Evolutionary conservation across 2,113 vertebrate genomes (phyloP), one percentile per base, ranked within the genome.

Genomic region (Amphilophus citrinellus): DNA sequence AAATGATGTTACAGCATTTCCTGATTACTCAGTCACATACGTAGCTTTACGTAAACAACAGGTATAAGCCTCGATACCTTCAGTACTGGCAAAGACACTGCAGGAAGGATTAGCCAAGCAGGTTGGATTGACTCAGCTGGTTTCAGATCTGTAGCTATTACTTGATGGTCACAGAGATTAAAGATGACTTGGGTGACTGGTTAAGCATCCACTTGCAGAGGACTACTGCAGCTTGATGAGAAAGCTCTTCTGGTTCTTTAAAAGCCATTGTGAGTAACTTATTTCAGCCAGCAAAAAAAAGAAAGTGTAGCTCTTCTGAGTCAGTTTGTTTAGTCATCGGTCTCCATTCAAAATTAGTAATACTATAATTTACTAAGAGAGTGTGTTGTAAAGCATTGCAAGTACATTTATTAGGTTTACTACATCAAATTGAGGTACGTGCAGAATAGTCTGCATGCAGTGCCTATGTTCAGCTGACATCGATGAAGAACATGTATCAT

Each of bases 71-170:
- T 80, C 68, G 35, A 63, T 82, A 57, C 44, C 58, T 62, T 76
- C 61, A 82, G 32, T 82, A 61, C 81, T 80, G 76, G 84, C 84
- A 82, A 61, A 66, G 44, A 24, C 39, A 76, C 61, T 5, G 35
- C 20, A 18, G 39, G 59, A 47, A 58, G 75, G 91, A 91, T 93
- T 90, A 82, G 71, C 81, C 61, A 77, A 60, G 58, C 58, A 80
- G 68, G 42, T 18, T 80, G 84, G 77, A 83, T 81, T 83, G 87
- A 86, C 82, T 89, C 80, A 83, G 61, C 61, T 83, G 53, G 37
- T 84, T 37, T 87, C 44, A 83, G 78, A 87, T 85, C 63, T 73
- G 79, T 61, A 53, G 66, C 80, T 77, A 62, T 89, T 85, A 88
- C 76, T 76, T 65, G 44, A 63, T 84, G 27, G 27, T 75, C 71